Conservation (phyloP, 2,888 invertebrate species). For the Monoplex corrugatus region DNA sequence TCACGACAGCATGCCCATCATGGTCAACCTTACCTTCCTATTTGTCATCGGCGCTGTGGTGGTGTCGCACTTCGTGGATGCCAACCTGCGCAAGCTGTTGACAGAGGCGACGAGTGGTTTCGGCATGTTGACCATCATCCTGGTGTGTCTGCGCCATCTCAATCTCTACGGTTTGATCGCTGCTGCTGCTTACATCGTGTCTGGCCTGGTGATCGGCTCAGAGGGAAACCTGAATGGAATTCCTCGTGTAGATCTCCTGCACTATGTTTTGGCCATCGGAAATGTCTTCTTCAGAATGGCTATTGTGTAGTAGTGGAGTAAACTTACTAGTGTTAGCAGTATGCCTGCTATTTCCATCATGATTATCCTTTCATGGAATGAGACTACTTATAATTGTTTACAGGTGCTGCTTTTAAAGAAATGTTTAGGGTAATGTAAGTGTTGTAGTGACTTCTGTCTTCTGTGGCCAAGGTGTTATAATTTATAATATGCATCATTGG, state of each 20-base stretch:
- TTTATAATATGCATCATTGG: no score
- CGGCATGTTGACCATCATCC: slow-evolving; percentile 71
- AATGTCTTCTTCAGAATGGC: slow-evolving; percentile 62
- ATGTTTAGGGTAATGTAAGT: no score
- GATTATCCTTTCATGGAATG: background rate
- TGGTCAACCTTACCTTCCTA: slow-evolving; percentile 68
- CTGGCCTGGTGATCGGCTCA: slow-evolving; percentile 71
- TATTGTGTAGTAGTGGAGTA: background rate
- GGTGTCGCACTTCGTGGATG: slow-evolving; percentile 56
- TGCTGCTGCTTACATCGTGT: slow-evolving; percentile 66
- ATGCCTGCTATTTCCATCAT: background rate
- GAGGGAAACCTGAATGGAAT: slow-evolving; percentile 68
- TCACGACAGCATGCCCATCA: slow-evolving; percentile 59
- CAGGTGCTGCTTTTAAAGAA: background rate
- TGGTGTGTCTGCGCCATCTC: slow-evolving; percentile 62
- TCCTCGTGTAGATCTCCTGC: slow-evolving; percentile 74
- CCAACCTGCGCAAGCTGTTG: slow-evolving; percentile 62
- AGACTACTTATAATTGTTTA: background rate
- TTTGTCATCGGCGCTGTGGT: slow-evolving; percentile 64
- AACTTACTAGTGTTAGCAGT: background rate
- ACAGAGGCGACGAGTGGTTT: slow-evolving; percentile 73
- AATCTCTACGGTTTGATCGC: slow-evolving; percentile 72
- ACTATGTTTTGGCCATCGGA: slow-evolving; percentile 72
- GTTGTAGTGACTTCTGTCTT: no score
- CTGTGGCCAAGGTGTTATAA: no score